phyloP scores from a whole-genome alignment of 2,888 invertebrate species.

The Oxyscelio sp. region DNA sequence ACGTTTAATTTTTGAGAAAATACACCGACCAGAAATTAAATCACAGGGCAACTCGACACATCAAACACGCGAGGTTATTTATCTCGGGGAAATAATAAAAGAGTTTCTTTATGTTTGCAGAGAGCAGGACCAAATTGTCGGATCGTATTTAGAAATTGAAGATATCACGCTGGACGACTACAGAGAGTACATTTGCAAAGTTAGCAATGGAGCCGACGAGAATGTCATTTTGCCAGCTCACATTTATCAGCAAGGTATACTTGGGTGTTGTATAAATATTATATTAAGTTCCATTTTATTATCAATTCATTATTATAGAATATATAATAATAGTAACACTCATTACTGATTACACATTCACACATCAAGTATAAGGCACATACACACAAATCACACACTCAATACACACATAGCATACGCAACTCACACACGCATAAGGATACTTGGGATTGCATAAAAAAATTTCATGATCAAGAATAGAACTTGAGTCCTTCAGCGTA shows the following conservation, averaged over 20 bases:
- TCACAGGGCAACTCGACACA: neutral
- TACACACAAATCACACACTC: no score
- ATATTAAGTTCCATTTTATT: no score
- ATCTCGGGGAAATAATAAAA: constrained; percentile 3
- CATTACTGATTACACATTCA: no score
- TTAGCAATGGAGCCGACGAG: constrained; percentile 90
- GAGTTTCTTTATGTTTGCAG: constrained; percentile 87
- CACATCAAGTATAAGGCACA: no score
- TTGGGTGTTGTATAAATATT: constrained; percentile 42
- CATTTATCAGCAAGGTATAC: constrained; percentile 85
- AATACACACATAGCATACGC: no score
- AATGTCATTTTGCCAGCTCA: constrained; percentile 87
- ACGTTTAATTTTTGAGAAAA: no score
- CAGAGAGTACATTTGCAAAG: constrained; percentile 92
- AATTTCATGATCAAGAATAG: no score
- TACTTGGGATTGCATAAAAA: no score
- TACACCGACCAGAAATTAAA: neutral
- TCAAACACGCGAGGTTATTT: constrained; percentile 1
- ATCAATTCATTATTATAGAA: no score
- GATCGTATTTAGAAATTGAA: constrained; percentile 91
- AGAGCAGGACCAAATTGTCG: constrained; percentile 92
- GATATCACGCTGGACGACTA: constrained; percentile 91
- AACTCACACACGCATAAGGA: no score
- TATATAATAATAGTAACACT: no score
- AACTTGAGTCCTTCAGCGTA: no score